Percentiles rank a stretch among this genome's conserved stretches.
Conservation (phyloP, 2,888 invertebrate species). For the Endotricha flammealis region DNA sequence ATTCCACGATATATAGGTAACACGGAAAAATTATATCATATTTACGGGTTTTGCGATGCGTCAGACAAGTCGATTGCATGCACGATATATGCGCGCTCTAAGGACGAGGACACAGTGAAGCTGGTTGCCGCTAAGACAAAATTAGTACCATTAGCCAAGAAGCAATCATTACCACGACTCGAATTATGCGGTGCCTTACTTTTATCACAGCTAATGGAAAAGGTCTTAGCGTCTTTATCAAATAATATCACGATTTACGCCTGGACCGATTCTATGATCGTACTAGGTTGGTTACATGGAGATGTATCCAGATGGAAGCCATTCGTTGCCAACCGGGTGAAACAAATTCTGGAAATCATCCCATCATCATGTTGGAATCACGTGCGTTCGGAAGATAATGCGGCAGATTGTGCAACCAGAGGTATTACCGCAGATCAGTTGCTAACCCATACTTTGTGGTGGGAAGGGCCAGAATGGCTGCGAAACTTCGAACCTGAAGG, state of each 20-base stretch:
- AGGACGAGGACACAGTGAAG: constrained; percentile 1
- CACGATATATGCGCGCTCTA: constrained; percentile 12
- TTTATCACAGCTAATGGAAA: constrained; percentile 15
- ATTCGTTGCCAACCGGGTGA: too few relatives aligned
- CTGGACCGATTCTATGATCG: too few relatives aligned
- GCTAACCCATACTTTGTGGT: constrained; percentile 14
- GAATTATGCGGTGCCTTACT: constrained; percentile 16
- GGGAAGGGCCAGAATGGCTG: constrained; percentile 16
- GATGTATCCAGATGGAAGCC: constrained; percentile 5
- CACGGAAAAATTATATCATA: constrained; percentile 1
- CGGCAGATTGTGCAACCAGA: constrained; percentile 22
- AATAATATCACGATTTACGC: too few relatives aligned
- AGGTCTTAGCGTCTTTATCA: neutral
- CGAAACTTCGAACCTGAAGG: neutral
- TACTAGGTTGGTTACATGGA: too few relatives aligned
- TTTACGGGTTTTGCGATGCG: constrained; percentile 13
- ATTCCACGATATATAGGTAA: constrained; percentile 5
- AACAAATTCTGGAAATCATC: constrained; percentile 14
- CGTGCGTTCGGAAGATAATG: constrained; percentile 20
- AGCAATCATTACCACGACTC: constrained; percentile 12
- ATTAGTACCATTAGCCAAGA: constrained; percentile 17
- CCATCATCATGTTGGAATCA: constrained; percentile 18
- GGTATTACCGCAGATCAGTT: constrained; percentile 14
- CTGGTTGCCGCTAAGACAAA: constrained; percentile 18
- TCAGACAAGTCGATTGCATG: constrained; percentile 17